Percentiles rank a stretch among this genome's conserved stretches.
phyloP scores from a whole-genome alignment of 2,888 invertebrate species.

The Anorthoa munda region DNA sequence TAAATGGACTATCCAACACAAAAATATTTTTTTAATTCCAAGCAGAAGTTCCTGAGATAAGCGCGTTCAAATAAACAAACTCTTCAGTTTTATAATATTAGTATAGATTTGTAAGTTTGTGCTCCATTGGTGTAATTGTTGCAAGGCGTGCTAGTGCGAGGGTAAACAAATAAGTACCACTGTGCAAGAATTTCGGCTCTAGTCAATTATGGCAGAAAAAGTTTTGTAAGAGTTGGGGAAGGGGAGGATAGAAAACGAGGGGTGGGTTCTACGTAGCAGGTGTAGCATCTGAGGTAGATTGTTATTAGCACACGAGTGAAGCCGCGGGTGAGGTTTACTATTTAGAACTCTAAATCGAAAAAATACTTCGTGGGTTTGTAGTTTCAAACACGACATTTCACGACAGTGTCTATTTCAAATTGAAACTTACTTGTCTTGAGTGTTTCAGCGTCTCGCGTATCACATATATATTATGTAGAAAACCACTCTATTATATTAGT shows the following conservation, averaged over 20 bases:
- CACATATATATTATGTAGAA: constrained; percentile 11
- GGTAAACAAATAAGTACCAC: neutral
- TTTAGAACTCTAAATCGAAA: constrained; percentile 25
- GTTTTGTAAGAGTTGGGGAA: neutral
- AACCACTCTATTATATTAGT: constrained; percentile 37
- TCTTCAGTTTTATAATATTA: too few species aligned
- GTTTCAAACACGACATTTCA: neutral
- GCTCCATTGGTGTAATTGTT: too few species aligned
- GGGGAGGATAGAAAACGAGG: neutral
- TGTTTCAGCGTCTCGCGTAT: constrained; percentile 29
- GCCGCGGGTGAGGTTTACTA: constrained; percentile 7
- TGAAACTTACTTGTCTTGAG: constrained; percentile 42
- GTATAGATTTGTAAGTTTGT: too few species aligned
- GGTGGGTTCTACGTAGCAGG: constrained; percentile 23
- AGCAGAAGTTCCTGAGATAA: too few species aligned
- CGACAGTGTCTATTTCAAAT: constrained; percentile 15
- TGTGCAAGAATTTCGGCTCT: constrained; percentile 4
- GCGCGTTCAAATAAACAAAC: too few species aligned
- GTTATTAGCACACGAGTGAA: constrained; percentile 26
- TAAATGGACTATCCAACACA: too few species aligned
- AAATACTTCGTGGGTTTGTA: constrained; percentile 6
- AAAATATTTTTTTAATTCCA: too few species aligned
- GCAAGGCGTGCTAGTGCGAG: too few species aligned
- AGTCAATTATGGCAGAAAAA: constrained; percentile 17
- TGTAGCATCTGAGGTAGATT: constrained; percentile 24